These are phyloP conservation scores for Nezara viridula DNA, from an alignment of 2,888 invertebrate genomes.

Conservation along the genomic window DNA sequence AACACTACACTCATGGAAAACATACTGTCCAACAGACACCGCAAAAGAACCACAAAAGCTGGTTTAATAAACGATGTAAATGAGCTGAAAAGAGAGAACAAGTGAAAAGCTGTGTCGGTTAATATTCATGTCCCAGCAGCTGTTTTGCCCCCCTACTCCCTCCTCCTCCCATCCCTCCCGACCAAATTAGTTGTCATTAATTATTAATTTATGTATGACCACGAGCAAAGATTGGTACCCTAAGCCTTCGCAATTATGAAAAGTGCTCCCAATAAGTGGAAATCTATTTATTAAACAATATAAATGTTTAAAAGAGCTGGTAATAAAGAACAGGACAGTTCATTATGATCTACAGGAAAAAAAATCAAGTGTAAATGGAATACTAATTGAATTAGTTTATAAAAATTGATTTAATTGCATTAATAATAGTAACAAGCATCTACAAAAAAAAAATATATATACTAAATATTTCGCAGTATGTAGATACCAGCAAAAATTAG, in stretches of 20 bases:
- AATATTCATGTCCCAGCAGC: constrained; percentile 15
- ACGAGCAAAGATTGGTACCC: constrained; percentile 15
- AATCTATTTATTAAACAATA: background rate
- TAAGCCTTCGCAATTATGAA: background rate
- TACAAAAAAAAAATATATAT: no score
- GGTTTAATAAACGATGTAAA: constrained; percentile 6
- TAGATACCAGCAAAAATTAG: no score
- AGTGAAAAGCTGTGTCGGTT: constrained; percentile 19
- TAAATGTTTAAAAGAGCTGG: background rate
- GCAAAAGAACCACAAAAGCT: background rate
- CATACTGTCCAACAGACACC: background rate
- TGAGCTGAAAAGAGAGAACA: background rate
- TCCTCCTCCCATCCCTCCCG: no score
- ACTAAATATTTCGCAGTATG: no score
- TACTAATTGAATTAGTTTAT: no score
- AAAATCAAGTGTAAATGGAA: no score
- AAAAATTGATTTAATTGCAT: no score
- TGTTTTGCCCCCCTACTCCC: background rate
- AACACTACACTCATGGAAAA: background rate
- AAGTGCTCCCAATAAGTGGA: background rate
- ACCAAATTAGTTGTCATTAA: constrained; percentile 29
- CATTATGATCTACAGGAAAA: no score
- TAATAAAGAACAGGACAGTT: background rate
- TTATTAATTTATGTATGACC: constrained; percentile 32
- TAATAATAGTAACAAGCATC: no score